A percentile compares a stretch with the other conserved stretches of the same genome.
Evolutionary conservation across 2,888 invertebrate genomes (phyloP).

Genomic region (Lucinisca nassula): DNA sequence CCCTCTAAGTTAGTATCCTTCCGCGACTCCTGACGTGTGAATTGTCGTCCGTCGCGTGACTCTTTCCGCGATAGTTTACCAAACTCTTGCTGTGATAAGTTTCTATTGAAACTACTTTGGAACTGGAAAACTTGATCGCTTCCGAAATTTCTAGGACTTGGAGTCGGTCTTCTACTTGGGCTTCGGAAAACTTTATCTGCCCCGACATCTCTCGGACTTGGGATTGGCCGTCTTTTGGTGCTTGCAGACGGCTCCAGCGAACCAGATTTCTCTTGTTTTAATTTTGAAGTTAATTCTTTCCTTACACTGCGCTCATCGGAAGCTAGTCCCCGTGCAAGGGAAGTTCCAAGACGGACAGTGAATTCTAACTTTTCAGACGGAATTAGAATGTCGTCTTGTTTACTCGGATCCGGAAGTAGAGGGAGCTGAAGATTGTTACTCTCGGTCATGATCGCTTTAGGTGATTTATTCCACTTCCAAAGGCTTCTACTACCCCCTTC

Average conservation of each 20-base stretch:
- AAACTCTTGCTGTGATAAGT: neutral
- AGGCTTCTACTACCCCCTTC: too few relatives aligned
- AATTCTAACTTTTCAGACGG: slow-evolving; percentile 65
- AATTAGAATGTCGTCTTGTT: slow-evolving; percentile 48
- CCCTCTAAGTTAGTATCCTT: neutral
- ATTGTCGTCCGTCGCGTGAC: neutral
- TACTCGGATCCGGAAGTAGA: slow-evolving; percentile 71
- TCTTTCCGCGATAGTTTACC: neutral
- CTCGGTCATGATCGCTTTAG: slow-evolving; percentile 13
- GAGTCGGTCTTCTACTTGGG: neutral
- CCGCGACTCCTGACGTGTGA: neutral
- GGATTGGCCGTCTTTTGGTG: neutral
- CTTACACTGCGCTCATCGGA: slow-evolving; percentile 15
- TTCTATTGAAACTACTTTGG: too few relatives aligned
- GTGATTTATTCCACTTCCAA: too few relatives aligned
- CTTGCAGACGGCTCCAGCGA: neutral
- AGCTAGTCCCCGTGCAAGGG: slow-evolving; percentile 60
- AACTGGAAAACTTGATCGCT: neutral
- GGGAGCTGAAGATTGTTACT: slow-evolving; percentile 63
- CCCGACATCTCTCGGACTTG: neutral
- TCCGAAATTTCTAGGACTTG: neutral
- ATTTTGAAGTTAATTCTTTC: slow-evolving; percentile 42
- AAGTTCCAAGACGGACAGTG: slow-evolving; percentile 72
- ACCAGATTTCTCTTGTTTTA: slow-evolving; percentile 4
- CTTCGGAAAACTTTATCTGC: neutral